Evolutionary conservation across 2,797 vertebrate genomes (phyloP).

Genomic region (Peromyscus nudipes): DNA sequence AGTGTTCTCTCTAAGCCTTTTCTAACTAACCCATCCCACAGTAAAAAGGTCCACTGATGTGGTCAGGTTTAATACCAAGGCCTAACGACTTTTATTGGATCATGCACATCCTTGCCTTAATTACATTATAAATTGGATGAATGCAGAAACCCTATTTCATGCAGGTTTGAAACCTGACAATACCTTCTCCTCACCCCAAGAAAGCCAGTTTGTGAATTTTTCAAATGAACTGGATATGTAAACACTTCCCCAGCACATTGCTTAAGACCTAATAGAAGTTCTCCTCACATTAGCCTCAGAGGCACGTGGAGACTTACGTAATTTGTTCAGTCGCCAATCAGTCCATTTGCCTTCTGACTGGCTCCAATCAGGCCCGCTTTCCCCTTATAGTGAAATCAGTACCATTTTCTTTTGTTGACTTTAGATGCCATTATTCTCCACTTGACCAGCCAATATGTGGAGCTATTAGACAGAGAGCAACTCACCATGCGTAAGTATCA

Average conservation of each 20-base stretch:
- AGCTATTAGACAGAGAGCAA: slow-evolving; percentile 74
- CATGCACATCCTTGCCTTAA: not conserved
- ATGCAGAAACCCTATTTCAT: not conserved
- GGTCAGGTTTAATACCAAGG: not conserved
- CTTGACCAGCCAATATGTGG: slow-evolving; percentile 74
- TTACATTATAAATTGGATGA: not conserved
- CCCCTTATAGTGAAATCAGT: not conserved
- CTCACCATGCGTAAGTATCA: slow-evolving; percentile 77
- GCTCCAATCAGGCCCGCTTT: not conserved
- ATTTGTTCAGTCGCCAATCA: not conserved
- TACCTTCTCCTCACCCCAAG: not conserved
- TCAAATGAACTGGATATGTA: not conserved
- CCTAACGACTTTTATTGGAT: not conserved
- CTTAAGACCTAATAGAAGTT: not conserved
- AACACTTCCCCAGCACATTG: not conserved
- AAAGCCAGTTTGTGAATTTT: not conserved
- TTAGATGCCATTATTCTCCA: slow-evolving; percentile 81
- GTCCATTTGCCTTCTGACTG: not conserved
- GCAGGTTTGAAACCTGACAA: not conserved
- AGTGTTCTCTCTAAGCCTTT: not conserved
- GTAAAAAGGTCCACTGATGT: not conserved
- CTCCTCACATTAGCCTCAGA: not conserved
- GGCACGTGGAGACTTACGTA: fast-evolving
- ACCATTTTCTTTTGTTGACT: slow-evolving; percentile 33
- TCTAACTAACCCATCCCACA: not conserved